Evolutionary conservation across 2,113 vertebrate species (phyloP).

Genomic region (Telmatochromis brichardi): DNA sequence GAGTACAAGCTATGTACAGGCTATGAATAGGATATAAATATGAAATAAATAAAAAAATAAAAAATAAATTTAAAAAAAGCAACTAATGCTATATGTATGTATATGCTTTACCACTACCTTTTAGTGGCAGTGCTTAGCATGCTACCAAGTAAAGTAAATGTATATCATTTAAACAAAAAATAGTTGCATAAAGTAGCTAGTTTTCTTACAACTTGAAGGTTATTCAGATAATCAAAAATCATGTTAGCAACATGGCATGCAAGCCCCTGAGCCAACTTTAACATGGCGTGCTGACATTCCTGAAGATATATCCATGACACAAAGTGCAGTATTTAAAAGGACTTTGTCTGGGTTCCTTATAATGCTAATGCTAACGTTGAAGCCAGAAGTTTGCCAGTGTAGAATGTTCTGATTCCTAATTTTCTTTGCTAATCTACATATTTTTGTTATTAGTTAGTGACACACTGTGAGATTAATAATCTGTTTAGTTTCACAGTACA

Average conservation of each 20-base stretch:
- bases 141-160: neutral
- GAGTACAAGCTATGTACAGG: too few relatives aligned
- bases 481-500: neutral
- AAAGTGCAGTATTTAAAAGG: neutral
- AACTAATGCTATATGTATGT: too few relatives aligned
- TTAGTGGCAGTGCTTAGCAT: neutral
- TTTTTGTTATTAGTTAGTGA: neutral
- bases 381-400: neutral
- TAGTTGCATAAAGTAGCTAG: neutral
- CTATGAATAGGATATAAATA: too few relatives aligned
- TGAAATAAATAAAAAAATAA: too few relatives aligned
- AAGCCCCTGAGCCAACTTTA: neutral
- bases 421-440: neutral
- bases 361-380: neutral
- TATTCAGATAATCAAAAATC: neutral
- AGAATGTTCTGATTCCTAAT: neutral
- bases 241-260: neutral
- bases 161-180: neutral
- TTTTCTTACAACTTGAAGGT: neutral
- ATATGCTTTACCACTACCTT: neutral
- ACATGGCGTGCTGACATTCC: neutral
- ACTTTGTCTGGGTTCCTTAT: neutral
- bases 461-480: neutral
- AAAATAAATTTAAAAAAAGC: fast-evolving
- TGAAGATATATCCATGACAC: neutral